Conservation (phyloP, 2,888 invertebrate genomes). For the Phymatocera aterrima region DNA sequence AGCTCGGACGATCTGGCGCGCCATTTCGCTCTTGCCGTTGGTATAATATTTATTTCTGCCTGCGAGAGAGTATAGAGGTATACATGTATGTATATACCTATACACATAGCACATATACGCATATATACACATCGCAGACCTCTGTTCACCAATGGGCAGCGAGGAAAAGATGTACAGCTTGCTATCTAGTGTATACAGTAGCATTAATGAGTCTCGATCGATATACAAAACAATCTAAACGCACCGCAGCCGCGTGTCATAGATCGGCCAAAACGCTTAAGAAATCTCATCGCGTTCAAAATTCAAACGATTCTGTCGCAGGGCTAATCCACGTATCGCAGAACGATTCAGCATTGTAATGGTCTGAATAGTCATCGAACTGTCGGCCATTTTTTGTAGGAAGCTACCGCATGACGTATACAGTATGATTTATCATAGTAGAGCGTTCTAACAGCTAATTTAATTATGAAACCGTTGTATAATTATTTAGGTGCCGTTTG, state of each 20-base stretch:
- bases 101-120: not conserved
- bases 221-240: not conserved
- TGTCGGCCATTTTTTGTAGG: too few species aligned
- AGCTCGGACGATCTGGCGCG: slow-evolving; percentile 5
- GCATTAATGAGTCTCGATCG: not conserved
- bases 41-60: slow-evolving; percentile 27
- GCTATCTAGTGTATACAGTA: not conserved
- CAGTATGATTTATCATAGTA: too few species aligned
- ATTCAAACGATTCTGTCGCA: too few species aligned
- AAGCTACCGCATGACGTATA: too few species aligned
- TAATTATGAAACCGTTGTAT: too few species aligned
- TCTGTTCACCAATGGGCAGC: slow-evolving; percentile 2
- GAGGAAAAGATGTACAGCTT: not conserved
- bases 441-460: too few species aligned
- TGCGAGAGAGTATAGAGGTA: not conserved
- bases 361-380: too few species aligned
- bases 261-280: not conserved
- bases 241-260: not conserved
- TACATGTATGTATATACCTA: not conserved
- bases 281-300: not conserved
- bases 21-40: slow-evolving; percentile 30
- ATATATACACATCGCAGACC: too few species aligned
- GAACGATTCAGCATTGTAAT: too few species aligned
- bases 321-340: too few species aligned
- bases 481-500: too few species aligned